phyloP scores from a whole-genome alignment of 1,140 invertebrate species.

The Drosophila leontia region DNA sequence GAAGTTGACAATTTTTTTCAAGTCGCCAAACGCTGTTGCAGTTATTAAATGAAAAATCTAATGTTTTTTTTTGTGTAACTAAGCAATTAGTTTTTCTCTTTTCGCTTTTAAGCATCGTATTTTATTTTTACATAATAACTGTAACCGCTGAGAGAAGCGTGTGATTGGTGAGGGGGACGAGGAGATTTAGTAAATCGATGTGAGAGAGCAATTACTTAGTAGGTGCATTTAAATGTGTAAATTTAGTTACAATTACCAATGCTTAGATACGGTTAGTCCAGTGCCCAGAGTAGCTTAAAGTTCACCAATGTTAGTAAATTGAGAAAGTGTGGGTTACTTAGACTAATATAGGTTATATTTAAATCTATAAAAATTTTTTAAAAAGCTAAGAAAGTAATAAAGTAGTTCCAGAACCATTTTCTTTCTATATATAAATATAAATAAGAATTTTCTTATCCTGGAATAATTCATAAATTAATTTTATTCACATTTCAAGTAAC shows the following conservation, averaged over 20 bases:
- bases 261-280: conserved; percentile 2
- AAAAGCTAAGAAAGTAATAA: neutral
- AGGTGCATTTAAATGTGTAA: conserved; percentile 39
- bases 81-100: conserved; percentile 51
- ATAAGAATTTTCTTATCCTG: neutral
- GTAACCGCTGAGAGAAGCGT: conserved; percentile 38
- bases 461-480: neutral
- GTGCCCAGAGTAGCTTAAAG: conserved; percentile 7
- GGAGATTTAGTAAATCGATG: conserved; percentile 16
- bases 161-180: neutral
- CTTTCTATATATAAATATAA: neutral
- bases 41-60: conserved; percentile 71
- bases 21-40: conserved; percentile 44
- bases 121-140: conserved; percentile 64
- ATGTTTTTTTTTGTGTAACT: conserved; percentile 43
- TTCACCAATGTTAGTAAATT: conserved; percentile 9
- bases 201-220: conserved; percentile 41
- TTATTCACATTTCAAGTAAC: neutral
- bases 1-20: conserved; percentile 63
- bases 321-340: neutral
- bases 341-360: neutral
- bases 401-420: conserved; percentile 3
- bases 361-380: neutral
- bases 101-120: conserved; percentile 55
- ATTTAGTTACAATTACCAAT: conserved; percentile 30